Evolutionary conservation across 2,797 vertebrate genomes (phyloP), one percentile per base, ranked within the genome.

Genomic region (Alectoris magna): DNA sequence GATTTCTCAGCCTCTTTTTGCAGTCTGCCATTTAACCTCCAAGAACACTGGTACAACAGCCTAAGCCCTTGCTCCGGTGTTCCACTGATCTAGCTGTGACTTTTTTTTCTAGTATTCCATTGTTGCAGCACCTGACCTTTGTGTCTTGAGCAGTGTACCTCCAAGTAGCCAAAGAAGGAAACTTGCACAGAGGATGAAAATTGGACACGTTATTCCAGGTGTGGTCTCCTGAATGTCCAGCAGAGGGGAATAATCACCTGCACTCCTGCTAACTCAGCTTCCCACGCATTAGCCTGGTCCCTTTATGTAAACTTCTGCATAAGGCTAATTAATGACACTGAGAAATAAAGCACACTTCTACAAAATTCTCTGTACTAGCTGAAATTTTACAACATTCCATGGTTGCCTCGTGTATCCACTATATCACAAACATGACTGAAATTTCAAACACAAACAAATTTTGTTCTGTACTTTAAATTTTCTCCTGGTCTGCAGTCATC

Each of bases 341-440:
- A 77, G 43, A 69, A 64, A 64, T n/a, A 74, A 69, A 10, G 41
- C 59, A 38, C 21, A 27, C 19, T 51, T 78, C 22, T 78, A 66
- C 34, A 22, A n/a, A 0, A 0, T 79, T 60, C 59, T 73, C 73
- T 58, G 48, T 44, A 19, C 22, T 74, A 27, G 29, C 19, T 27
- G 31, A 73, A 56, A 72, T 31, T 73, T 74, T 23, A 53, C 13
- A 70, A 44, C 1, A 5, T 49, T 66, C 29, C 27, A 43, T 38
- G 8, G 49, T 64, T 74, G 23, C 34, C 18, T 76, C 64, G 24
- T 2, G 0, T 44, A 43, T 12, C 59, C 49, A 7, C 7, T 34
- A n/a, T n/a, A 36, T 1, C 8, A 86, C 1, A 24, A 51, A 49
- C 26, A 0, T 4, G 7, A 10, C 31, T 15, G 5, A 29, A 38